Evolutionary conservation across 1,140 invertebrate species (phyloP), one percentile per base, ranked within the genome.

Genomic region (Coptotermes formosanus): DNA sequence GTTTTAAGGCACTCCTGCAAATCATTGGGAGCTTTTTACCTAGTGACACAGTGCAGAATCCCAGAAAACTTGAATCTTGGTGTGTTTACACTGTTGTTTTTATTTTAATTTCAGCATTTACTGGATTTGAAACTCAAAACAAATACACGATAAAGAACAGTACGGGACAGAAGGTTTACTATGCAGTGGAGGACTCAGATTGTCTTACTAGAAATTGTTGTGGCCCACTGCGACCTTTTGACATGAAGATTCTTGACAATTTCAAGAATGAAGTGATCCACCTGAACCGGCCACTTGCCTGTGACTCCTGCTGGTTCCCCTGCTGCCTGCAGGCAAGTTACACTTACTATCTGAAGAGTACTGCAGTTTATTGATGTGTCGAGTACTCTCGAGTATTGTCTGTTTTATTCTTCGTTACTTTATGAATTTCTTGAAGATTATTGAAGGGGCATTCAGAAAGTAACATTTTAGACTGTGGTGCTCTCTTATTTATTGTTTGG

Each of bases 81-180:
- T 38, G 38, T 38, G 38, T 55, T 19, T 55, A 19, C 52, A 55
- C 19, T 55, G 23, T 69, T 25, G 55, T 83, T 82, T 59, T 86
- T 64, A 86, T 85, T 38, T 38, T 38, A 38, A 87, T 88, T 91
- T 86, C 88, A 95, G 95, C 94, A 30, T 94, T 97, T 88, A 94
- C 94, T 87, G 96, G 96, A n/a, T 97, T 95, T 91, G 97, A 98
- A 91, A 97, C 96, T n/a, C 95, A 96, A 89, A 98, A 98, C 89
- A 97, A 97, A 91, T 97, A 96, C 90, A 94, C 94, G 12, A 92
- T 97, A 32, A 96, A 95, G 91, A 97, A 95, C 90, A 93, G 92
- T 86, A 88, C 93, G 69, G 94, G 97, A 2, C 96, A 97, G 90
- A 96, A 93, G 86, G 89, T 94, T 3, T 94, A 95, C 90, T 95